Evolutionary conservation across 2,888 invertebrate species (phyloP).

Genomic region (Amphipoea oculea): DNA sequence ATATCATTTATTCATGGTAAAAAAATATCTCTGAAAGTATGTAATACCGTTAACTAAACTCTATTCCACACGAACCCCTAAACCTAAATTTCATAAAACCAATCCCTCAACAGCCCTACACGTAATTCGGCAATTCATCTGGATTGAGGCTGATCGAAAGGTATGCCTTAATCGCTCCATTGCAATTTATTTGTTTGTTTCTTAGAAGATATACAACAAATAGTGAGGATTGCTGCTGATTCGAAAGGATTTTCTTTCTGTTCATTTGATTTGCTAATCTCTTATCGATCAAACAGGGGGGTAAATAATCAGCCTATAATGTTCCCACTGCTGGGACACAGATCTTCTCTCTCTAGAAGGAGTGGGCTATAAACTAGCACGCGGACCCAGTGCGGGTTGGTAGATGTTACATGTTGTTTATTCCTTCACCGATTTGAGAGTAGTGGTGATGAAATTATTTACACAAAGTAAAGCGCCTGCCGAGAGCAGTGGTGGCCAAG

Average conservation of each 20-base stretch:
- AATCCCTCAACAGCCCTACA: conserved; percentile 49
- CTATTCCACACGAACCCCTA: conserved; percentile 2
- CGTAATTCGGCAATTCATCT: conserved; percentile 65
- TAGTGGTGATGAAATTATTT: no score
- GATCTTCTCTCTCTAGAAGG: background rate
- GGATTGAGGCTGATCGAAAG: conserved; percentile 78
- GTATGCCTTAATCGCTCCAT: conserved; percentile 84
- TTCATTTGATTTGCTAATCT: conserved; percentile 78
- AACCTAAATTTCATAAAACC: conserved; percentile 50
- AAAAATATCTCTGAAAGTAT: background rate
- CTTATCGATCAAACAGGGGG: conserved; percentile 68
- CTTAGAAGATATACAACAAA: conserved; percentile 80
- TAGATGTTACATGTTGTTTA: no score
- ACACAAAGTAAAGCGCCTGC: no score
- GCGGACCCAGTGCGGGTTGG: no score
- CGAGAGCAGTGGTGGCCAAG: no score
- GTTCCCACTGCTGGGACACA: no score
- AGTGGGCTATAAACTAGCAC: background rate
- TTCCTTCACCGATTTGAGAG: no score
- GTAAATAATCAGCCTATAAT: no score
- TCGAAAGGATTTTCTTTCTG: conserved; percentile 51
- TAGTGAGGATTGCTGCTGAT: conserved; percentile 76
- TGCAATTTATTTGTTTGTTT: conserved; percentile 83
- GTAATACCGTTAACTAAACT: background rate
- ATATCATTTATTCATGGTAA: background rate